Evolutionary conservation across 2,888 invertebrate genomes (phyloP), one percentile per base, ranked within the genome.

Genomic region (Phorcus lineatus): DNA sequence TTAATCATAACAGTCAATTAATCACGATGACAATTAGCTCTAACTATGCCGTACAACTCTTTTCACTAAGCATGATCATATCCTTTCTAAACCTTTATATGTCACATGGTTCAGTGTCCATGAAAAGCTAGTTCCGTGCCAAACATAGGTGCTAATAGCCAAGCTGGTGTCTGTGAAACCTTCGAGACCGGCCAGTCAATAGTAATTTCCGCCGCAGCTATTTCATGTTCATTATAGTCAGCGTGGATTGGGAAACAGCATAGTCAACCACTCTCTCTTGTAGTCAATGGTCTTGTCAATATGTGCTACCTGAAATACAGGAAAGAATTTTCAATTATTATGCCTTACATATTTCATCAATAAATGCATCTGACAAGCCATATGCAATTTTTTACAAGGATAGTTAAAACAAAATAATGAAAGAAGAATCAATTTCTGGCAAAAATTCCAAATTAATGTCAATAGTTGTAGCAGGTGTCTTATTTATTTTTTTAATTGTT

Each of bases 81-180:
- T 70, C 31, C 70, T 70, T 36, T 31, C 19, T 36, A 36, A 16
- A 19, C 40, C 31, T 36, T 36, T 19, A 36, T 31, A 70, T 31
- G 31, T 31, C 70, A 70, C 36, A 70, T 70, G 70, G 70, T 70
- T 40, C 31, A 70, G 70, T 36, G 36, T 70, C 19, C 70, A 40
- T 36, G 40, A 70, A 70, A 70, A 19, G 36, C 31, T 24, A 70
- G 31, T 70, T 70, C 31, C 40, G n/a, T 36, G 36, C 31, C 70
- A 17, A 28, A 70, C 40, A 70, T 36, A 36, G 31, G 31, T 70
- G 70, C 36, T 40, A 31, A 40, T 70, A 70, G 70, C 36, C 57
- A 70, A 62, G 62, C 28, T 62, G 28, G 28, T 62, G 24, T 62
- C 62, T 62, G 62, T 62, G 28, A 24, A 28, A 17, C 28, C 28